Base-by-base conservation (phyloP, 2,113 vertebrate genomes). In the Oenanthe melanoleuca region DNA sequence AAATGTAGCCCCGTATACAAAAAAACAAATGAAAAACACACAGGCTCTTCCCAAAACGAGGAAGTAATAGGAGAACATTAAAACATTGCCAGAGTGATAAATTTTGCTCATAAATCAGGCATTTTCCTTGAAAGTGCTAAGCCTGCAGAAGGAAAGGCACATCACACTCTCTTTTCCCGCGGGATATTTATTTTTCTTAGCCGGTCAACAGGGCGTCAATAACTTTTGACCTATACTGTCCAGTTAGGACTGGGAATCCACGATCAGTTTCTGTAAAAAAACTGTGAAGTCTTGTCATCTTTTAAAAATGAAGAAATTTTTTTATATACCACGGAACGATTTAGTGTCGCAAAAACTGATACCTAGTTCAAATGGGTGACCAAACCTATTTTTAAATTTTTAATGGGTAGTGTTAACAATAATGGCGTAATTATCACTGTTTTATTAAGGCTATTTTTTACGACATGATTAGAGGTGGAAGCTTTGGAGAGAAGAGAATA, bases 361-460 rank as follows among this genome's bases (percentile, higher is more conserved):
- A 42, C 0, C 21, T 12, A 6, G 17, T 17, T 14, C 60, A 71
- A 92, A 83, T 18, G 19, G 28, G 53, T 66, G n/a, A 49, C 38
- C 42, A 78, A 95, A 60, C 4, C 64, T 70, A 88, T 93, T 95
- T 92, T 87, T 60, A 82, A 65, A 89, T 34, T 82, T 96, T 93
- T 93, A 95, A 86, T 97, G 60, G 69, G 64, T 57, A 75, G 77
- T 95, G 94, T 96, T 97, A 97, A 96, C 84, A 95, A 94, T 96
- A 93, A 97, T 93, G 82, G 86, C 25, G 64, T 96, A 91, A 97
- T 97, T 92, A 96, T 96, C 94, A 80, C 89, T 96, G 63, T 95
- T 97, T 95, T 96, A 97, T 95, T 96, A 97, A 95, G 89, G 86
- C 61, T 95, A 94, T 92, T 94, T 97, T 96, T 97, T 92, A 96